Base-by-base conservation (phyloP, 2,113 vertebrate genomes). In the Carassius carassius region DNA sequence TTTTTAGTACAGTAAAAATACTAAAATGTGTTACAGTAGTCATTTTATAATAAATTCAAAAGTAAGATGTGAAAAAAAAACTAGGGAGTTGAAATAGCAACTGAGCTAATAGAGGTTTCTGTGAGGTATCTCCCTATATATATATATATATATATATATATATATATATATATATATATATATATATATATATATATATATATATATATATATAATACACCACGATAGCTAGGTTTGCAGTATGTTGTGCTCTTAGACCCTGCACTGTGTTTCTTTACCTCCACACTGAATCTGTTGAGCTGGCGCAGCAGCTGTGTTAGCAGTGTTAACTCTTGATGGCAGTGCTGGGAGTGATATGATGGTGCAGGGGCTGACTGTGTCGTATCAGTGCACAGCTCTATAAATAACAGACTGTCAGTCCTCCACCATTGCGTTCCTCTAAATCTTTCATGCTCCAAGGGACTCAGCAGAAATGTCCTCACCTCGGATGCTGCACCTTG, bases 371-470 rank as follows among this genome's bases (percentile, higher is more conserved):
- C 23, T 80, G 60, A 80, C 78, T 60, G 9, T 80, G 78, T 65
- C 49, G 44, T 17, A 65, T 80, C 13, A 47, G n/a, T 44, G n/a
- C 21, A 65, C 23, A 44, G 65, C 78, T 75, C 87, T 78, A 82
- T 85, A 82, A 87, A 87, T 87, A 87, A 87, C 84, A 60, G 60
- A 56, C 70, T 56, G 29, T 37, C 13, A 87, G 83, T 69, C 63
- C 82, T 75, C 41, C 84, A 49, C 10, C 35, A 80, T 49, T 13
- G 47, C 67, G 9, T 75, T 32, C 58, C 84, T 73, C 65, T 83
- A 78, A 81, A 75, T 85, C 84, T 78, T 83, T 88, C 83, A 78
- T 83, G 70, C 32, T 41, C 49, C 19, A 51, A 58, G 62, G 74
- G 65, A 85, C 70, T 87, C 83, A 78, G 79, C 83, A 78, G 44